phyloP scores from a whole-genome alignment of 2,113 vertebrate species.

The Gambusia affinis region DNA sequence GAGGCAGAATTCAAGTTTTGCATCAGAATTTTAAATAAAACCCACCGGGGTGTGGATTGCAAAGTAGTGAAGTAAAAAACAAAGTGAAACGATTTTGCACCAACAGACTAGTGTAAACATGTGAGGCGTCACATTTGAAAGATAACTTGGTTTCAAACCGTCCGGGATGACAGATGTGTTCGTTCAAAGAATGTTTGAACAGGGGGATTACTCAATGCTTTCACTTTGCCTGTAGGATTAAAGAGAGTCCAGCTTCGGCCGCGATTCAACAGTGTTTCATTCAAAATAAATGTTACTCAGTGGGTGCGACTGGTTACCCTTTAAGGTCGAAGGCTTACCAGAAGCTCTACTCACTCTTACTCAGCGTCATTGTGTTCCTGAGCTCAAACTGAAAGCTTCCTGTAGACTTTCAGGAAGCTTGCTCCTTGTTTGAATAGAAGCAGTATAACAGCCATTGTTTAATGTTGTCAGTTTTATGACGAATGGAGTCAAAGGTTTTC shows the following conservation, averaged over 20 bases:
- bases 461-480: background rate
- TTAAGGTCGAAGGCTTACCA: background rate
- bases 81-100: too few species aligned
- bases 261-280: background rate
- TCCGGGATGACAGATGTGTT: background rate
- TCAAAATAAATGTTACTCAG: background rate
- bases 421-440: background rate
- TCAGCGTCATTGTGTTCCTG: background rate
- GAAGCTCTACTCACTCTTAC: background rate
- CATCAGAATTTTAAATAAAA: background rate
- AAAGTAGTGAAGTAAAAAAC: too few species aligned
- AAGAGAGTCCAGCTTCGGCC: background rate
- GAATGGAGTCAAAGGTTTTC: background rate
- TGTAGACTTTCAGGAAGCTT: background rate
- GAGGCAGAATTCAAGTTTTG: background rate
- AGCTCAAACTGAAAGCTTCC: conserved; percentile 2
- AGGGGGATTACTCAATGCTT: background rate
- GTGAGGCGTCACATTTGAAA: background rate
- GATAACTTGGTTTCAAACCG: background rate
- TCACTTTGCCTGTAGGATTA: background rate
- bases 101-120: too few species aligned
- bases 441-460: background rate
- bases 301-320: background rate
- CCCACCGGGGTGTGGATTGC: too few species aligned
- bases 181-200: background rate